Evolutionary conservation across 1,140 invertebrate species (phyloP).

Genomic region (Ips typographus): DNA sequence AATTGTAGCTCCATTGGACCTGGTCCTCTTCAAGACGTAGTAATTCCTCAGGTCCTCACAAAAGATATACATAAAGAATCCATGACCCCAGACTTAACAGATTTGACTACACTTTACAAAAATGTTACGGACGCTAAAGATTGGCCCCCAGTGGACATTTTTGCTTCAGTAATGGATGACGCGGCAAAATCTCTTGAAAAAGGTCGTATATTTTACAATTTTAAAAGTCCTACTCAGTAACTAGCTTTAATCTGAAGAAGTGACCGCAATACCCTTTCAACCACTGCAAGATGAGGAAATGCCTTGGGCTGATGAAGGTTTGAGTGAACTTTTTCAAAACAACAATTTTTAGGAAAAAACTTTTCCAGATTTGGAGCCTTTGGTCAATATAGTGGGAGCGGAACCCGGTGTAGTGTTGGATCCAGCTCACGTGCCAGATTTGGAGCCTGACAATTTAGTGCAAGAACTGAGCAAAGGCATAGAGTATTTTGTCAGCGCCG

Average conservation of each 20-base stretch:
- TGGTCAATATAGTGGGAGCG: conserved; percentile 44
- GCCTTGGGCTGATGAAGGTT: conserved; percentile 41
- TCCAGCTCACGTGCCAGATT: conserved; percentile 29
- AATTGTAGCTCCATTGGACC: conserved; percentile 41
- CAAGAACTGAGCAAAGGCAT: conserved; percentile 41
- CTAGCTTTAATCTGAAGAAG: conserved; percentile 14
- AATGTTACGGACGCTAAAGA: conserved; percentile 34
- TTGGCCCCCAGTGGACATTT: conserved; percentile 35
- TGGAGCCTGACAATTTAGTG: conserved; percentile 37
- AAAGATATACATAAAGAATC: conserved; percentile 36
- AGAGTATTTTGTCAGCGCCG: conserved; percentile 44
- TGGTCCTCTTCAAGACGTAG: conserved; percentile 44
- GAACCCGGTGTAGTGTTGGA: conserved; percentile 37
- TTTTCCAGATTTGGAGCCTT: conserved; percentile 27
- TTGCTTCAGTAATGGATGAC: conserved; percentile 30
- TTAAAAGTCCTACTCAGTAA: not conserved
- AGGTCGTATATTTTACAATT: not conserved
- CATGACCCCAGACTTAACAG: conserved; percentile 31
- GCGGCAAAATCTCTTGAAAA: conserved; percentile 14
- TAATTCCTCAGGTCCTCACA: conserved; percentile 42
- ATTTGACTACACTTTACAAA: conserved; percentile 31
- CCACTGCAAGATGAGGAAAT: conserved; percentile 39
- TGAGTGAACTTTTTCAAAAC: not conserved
- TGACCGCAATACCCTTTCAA: conserved; percentile 25
- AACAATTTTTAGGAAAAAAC: not conserved